Percentiles rank a stretch among this genome's conserved stretches.
These are phyloP conservation scores for Steinernema scapterisci DNA, from an alignment of 2,888 invertebrate species.

Conservation along the genomic window DNA sequence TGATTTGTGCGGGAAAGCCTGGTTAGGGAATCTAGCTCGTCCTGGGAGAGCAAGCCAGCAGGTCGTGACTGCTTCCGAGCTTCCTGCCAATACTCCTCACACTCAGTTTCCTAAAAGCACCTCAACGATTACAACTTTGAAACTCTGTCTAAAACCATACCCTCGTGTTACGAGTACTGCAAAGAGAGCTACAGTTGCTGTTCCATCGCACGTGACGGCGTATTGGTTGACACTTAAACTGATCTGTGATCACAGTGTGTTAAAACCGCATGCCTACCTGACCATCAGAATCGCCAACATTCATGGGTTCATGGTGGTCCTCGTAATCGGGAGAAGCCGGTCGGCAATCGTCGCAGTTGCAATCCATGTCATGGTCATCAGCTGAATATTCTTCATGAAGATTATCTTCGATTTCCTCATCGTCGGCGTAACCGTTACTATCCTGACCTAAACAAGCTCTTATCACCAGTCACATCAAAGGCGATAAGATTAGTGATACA, in stretches of 20 bases:
- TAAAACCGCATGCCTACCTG: background rate
- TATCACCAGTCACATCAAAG: background rate
- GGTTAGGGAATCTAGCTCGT: conserved; percentile 68
- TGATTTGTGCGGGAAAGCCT: conserved; percentile 36
- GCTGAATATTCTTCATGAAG: too few relatives aligned
- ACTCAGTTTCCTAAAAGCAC: conserved; percentile 50
- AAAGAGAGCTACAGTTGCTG: conserved; percentile 7
- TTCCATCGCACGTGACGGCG: conserved; percentile 18
- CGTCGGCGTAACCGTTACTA: background rate
- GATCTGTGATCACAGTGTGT: background rate
- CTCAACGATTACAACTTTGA: background rate
- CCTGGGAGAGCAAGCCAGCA: conserved; percentile 49
- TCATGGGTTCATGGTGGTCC: conserved; percentile 11
- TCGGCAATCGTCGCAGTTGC: background rate
- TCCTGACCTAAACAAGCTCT: background rate
- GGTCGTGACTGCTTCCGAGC: conserved; percentile 57
- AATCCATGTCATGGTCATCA: background rate
- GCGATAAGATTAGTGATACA: too few relatives aligned
- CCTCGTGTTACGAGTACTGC: conserved; percentile 17
- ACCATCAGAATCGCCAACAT: background rate
- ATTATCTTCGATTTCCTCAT: too few relatives aligned
- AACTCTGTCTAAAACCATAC: background rate
- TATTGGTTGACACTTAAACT: conserved; percentile 2
- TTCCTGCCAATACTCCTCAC: conserved; percentile 55
- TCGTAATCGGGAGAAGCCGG: background rate